A percentile compares a stretch with the other conserved stretches of the same genome.
phyloP scores from a whole-genome alignment of 2,113 vertebrate genomes.

The Octodon degus region DNA sequence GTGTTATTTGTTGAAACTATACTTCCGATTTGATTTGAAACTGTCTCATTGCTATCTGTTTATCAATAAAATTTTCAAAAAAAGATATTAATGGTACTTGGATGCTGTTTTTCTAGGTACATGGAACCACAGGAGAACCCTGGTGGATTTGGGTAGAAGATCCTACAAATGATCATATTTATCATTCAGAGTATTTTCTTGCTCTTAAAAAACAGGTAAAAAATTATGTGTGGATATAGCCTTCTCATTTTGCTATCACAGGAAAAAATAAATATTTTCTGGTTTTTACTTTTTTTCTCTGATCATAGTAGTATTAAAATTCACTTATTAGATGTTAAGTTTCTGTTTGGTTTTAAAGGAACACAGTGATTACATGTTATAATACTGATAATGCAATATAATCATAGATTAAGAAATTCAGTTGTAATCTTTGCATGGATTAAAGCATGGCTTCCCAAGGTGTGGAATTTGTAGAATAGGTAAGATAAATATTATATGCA shows the following conservation, averaged over 20 bases:
- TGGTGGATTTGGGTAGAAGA: constrained; percentile 99
- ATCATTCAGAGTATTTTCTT: constrained; percentile 98
- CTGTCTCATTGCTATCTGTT: too few relatives aligned
- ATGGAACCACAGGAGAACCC: constrained; percentile 96
- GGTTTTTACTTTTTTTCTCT: constrained; percentile 19
- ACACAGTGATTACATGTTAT: constrained; percentile 34
- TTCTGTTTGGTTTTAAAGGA: constrained; percentile 36
- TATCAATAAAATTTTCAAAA: too few relatives aligned
- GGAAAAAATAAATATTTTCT: constrained; percentile 49
- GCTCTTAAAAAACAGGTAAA: constrained; percentile 98
- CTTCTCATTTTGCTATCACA: constrained; percentile 1
- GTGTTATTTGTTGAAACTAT: too few relatives aligned
- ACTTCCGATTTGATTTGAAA: too few relatives aligned
- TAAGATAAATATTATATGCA: background rate
- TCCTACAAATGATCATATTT: constrained; percentile 98
- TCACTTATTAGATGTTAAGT: background rate
- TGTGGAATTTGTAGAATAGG: background rate
- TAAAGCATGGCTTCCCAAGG: background rate
- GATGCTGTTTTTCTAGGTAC: constrained; percentile 88
- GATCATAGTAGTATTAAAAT: background rate
- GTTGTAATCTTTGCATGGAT: constrained; percentile 39
- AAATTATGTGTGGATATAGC: background rate
- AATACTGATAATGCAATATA: background rate
- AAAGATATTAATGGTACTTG: background rate
- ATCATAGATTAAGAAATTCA: constrained; percentile 13